A percentile compares a stretch with the other conserved stretches of the same genome.
Evolutionary conservation across 2,113 vertebrate genomes (phyloP).

Genomic region (Lampris megalopsis): DNA sequence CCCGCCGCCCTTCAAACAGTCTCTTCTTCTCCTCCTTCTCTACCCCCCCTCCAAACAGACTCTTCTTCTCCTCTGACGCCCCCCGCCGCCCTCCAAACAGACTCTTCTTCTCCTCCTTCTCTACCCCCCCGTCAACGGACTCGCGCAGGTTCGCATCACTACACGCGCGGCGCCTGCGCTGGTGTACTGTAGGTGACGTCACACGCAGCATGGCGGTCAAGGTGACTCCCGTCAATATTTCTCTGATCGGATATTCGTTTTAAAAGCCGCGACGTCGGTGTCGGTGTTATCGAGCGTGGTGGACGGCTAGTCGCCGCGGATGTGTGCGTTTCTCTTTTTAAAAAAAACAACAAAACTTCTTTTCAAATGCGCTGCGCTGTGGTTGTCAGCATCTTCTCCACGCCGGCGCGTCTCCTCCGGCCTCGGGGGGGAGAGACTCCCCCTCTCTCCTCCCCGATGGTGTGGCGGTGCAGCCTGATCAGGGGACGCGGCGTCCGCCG

Average conservation of each 20-base stretch:
- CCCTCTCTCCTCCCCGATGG: too few relatives aligned
- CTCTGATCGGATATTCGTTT: slow-evolving; percentile 71
- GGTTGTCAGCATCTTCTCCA: slow-evolving; percentile 52
- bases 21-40: not conserved
- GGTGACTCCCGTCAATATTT: slow-evolving; percentile 90
- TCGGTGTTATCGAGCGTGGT: slow-evolving; percentile 32
- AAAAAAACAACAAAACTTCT: too few relatives aligned
- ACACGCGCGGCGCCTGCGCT: slow-evolving; percentile 82
- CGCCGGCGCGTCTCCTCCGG: slow-evolving; percentile 56
- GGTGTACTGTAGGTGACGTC: slow-evolving; percentile 80
- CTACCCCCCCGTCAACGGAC: too few relatives aligned
- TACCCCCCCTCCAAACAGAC: too few relatives aligned
- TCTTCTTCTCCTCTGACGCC: slow-evolving; percentile 47
- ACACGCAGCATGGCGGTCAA: slow-evolving; percentile 97
- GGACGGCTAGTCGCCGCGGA: slow-evolving; percentile 22
- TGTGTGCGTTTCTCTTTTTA: not conserved
- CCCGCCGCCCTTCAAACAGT: not conserved
- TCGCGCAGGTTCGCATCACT: not conserved
- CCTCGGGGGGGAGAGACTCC: slow-evolving; percentile 37
- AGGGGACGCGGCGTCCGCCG: not conserved
- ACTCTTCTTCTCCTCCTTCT: not conserved
- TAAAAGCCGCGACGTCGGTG: slow-evolving; percentile 31
- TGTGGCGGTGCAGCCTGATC: not conserved
- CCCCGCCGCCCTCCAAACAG: slow-evolving; percentile 43
- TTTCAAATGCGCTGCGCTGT: too few relatives aligned